These are phyloP conservation scores for Nannospalax galili DNA, from an alignment of 2,113 vertebrate genomes.

Conservation along the genomic window DNA sequence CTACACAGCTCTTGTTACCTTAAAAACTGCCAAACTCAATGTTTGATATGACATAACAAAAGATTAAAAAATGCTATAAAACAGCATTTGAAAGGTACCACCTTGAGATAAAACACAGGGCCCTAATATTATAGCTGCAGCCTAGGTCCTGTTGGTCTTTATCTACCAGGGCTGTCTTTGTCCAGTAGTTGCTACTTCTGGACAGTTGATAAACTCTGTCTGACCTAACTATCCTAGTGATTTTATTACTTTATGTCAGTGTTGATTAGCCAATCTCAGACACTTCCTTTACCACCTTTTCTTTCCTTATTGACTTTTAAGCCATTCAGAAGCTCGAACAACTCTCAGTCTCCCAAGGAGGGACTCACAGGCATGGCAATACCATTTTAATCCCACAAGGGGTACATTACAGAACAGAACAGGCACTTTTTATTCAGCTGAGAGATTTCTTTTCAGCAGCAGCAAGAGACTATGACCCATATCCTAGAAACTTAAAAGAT, in stretches of 20 bases:
- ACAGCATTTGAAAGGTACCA: neutral
- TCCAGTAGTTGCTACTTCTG: neutral
- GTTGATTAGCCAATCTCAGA: neutral
- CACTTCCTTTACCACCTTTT: neutral
- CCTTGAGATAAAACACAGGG: neutral
- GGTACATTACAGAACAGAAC: neutral
- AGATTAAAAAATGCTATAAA: neutral
- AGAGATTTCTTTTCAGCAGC: neutral
- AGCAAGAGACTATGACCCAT: neutral
- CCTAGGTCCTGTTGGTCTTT: neutral
- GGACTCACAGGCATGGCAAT: neutral
- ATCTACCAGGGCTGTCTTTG: neutral
- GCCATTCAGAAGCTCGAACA: neutral
- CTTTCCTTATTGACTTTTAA: neutral
- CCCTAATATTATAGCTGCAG: neutral
- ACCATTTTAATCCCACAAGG: neutral
- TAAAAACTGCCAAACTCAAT: neutral
- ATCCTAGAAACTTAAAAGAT: slow-evolving; percentile 14
- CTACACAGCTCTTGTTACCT: neutral
- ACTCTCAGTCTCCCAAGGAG: neutral
- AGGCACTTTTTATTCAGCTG: neutral
- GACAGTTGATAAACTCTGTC: neutral
- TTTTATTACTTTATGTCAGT: neutral
- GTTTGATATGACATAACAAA: neutral
- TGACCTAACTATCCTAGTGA: neutral